A percentile compares a stretch with the other conserved stretches of the same genome.
Conservation (phyloP, 2,113 vertebrate genomes). For the Ascaphus truei region DNA sequence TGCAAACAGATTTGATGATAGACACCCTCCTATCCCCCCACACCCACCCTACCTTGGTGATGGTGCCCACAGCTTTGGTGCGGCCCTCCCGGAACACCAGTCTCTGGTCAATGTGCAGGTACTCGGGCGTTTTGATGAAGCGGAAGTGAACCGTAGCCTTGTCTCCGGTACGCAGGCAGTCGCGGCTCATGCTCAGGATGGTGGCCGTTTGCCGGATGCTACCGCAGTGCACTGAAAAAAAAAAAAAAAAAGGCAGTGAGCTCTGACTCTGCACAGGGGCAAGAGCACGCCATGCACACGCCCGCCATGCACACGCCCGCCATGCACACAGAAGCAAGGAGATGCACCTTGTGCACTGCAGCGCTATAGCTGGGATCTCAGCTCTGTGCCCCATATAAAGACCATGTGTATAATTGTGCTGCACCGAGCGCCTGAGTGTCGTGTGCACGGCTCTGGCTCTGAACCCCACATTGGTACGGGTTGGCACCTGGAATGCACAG, state of each 20-base stretch:
- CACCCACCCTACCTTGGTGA: slow-evolving; percentile 95
- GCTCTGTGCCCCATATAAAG: too few relatives aligned
- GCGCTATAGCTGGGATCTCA: too few relatives aligned
- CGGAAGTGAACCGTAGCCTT: slow-evolving; percentile 96
- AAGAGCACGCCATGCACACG: not conserved
- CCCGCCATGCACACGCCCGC: not conserved
- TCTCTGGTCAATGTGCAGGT: slow-evolving; percentile 92
- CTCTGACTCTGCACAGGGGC: not conserved
- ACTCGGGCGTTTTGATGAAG: slow-evolving; percentile 97
- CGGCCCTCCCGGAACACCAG: slow-evolving; percentile 96
- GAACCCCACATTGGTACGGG: too few relatives aligned
- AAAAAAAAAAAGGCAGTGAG: too few relatives aligned
- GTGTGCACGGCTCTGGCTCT: too few relatives aligned
- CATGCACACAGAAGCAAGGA: not conserved
- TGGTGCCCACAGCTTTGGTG: slow-evolving; percentile 96
- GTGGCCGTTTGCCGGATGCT: slow-evolving; percentile 96
- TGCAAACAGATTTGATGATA: too few relatives aligned
- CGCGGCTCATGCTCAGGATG: slow-evolving; percentile 95
- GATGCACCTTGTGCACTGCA: too few relatives aligned
- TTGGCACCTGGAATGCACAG: too few relatives aligned
- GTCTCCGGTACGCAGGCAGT: slow-evolving; percentile 92
- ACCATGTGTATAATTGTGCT: too few relatives aligned
- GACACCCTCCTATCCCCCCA: too few relatives aligned
- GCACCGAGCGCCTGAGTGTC: too few relatives aligned
- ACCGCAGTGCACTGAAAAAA: slow-evolving; percentile 85